Base-by-base conservation (phyloP, 53 echinoderm and acorn worm species). In the Temnopleurus reevesii region DNA sequence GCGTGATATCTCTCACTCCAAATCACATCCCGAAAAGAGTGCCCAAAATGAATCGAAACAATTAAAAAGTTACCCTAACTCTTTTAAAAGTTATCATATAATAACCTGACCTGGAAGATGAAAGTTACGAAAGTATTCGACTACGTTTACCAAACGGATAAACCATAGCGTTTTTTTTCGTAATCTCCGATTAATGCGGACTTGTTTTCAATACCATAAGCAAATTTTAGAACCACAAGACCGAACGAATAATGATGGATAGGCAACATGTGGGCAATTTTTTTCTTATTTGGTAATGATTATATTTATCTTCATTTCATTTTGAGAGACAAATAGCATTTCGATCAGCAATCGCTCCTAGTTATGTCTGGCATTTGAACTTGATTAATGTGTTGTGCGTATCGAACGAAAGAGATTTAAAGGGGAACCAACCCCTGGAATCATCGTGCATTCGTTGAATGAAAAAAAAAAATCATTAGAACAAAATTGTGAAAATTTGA, bases 361-460 rank as follows among this genome's bases (percentile, higher is more conserved):
- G 46, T 79, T 79, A 47, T 15, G 46, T 17, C 46, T 79, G 79
- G 49, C 27, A 30, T 27, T 79, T 46, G 79, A 79, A 79, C 79
- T 49, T 79, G 79, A 79, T 79, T 79, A 79, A 79, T 79, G 79
- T 79, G 79, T 79, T 79, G 49, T 79, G 79, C 79, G 31, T 49
- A 79, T 79, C 79, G 38, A 29, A 79, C 46, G 36, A 46, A 79
- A 25, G 49, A 28, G 79, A 49, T 49, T 49, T 30, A 47, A 79
- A 38, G 41, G 8, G 46, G 79, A 46, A n/a, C n/a, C n/a, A n/a
- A n/a, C n/a, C n/a, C n/a, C n/a, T n/a, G n/a, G n/a, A n/a, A n/a
- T n/a, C n/a, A n/a, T n/a, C n/a, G n/a, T n/a, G n/a, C n/a, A n/a
- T n/a, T n/a, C n/a, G n/a, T n/a, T n/a, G n/a, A n/a, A n/a, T n/a